These are phyloP conservation scores for Acrocephalus scirpaceus DNA, from an alignment of 2,797 vertebrate genomes.

Conservation along the genomic window DNA sequence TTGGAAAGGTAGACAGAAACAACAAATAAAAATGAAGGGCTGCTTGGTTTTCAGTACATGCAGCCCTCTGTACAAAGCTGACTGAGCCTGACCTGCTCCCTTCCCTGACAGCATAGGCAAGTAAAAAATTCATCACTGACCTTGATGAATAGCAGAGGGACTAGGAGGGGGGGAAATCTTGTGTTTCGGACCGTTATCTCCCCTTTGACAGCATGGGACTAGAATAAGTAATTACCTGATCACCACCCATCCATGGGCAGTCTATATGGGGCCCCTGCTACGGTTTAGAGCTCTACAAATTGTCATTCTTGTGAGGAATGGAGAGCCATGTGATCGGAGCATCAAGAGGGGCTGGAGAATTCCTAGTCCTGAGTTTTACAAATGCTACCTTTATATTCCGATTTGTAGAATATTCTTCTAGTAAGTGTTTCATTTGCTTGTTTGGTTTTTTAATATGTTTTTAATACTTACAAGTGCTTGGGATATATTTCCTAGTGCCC, in stretches of 20 bases:
- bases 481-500: background rate
- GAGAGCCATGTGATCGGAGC: background rate
- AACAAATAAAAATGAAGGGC: background rate
- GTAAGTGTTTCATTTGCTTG: background rate
- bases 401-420: background rate
- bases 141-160: background rate
- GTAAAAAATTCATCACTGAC: background rate
- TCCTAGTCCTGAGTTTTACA: background rate
- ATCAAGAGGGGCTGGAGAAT: background rate
- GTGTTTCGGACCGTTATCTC: background rate
- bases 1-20: background rate
- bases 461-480: background rate
- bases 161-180: fast-evolving
- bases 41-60: background rate
- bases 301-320: background rate
- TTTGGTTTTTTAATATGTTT: background rate
- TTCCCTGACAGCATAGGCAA: background rate
- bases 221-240: background rate
- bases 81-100: background rate
- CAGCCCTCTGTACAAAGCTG: background rate
- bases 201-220: background rate
- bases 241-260: background rate
- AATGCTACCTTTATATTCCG: background rate
- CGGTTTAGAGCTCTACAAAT: background rate
- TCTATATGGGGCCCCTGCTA: background rate